phyloP scores from a whole-genome alignment of 2,113 vertebrate genomes.

The Hippocampus barbouri region DNA sequence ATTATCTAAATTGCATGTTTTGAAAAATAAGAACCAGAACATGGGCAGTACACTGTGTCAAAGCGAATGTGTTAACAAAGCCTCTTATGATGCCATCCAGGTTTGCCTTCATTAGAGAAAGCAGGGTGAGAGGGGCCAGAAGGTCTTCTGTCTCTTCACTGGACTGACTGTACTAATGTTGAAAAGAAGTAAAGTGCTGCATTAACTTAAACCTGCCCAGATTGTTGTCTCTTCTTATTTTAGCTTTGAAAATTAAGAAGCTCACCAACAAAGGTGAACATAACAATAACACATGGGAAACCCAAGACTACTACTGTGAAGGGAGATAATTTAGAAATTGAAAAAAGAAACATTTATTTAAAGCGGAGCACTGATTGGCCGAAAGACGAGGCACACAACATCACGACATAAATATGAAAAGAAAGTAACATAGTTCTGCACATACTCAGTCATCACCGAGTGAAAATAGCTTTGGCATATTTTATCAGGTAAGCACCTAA shows the following conservation, averaged over 20 bases:
- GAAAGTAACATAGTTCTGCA: neutral
- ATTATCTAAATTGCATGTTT: constrained; percentile 11
- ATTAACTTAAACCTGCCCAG: constrained; percentile 18
- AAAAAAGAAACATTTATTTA: neutral
- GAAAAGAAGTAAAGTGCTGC: constrained; percentile 71
- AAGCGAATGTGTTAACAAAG: constrained; percentile 34
- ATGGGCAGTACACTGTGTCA: constrained; percentile 7
- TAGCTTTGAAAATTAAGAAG: neutral
- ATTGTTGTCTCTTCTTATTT: neutral
- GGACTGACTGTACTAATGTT: constrained; percentile 72
- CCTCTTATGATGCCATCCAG: constrained; percentile 33
- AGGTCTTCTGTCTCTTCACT: constrained; percentile 54
- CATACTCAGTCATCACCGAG: no score
- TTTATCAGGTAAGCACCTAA: neutral
- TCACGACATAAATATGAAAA: neutral
- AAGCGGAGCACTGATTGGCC: neutral
- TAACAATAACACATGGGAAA: neutral
- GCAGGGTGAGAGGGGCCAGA: constrained; percentile 43
- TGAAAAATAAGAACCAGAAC: constrained; percentile 30
- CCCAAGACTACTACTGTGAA: neutral
- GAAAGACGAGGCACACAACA: neutral
- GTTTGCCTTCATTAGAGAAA: constrained; percentile 45
- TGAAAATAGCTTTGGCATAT: no score
- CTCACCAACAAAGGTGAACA: neutral
- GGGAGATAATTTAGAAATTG: neutral